phyloP scores from a whole-genome alignment of 2,888 invertebrate genomes.

The Eupsilia transversa region DNA sequence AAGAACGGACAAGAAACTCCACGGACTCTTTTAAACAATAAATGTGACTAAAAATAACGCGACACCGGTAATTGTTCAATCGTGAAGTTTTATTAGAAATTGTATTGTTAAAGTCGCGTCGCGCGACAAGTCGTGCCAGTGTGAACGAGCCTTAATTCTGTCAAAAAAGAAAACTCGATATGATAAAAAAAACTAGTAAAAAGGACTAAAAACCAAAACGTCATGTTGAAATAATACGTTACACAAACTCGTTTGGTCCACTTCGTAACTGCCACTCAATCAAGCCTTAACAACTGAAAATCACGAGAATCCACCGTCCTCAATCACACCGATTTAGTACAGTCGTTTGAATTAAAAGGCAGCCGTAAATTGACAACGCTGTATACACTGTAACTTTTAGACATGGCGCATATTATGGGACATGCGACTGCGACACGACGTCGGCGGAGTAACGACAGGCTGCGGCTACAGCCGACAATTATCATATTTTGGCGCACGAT shows the following conservation, averaged over 20 bases:
- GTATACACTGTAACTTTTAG: not conserved
- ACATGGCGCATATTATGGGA: not conserved
- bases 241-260: not conserved
- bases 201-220: not conserved
- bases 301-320: slow-evolving; percentile 23
- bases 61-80: no score
- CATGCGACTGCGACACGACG: not conserved
- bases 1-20: not conserved
- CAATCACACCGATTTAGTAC: slow-evolving; percentile 44
- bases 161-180: not conserved
- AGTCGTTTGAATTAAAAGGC: slow-evolving; percentile 20
- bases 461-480: not conserved
- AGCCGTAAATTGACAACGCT: not conserved
- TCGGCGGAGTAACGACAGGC: not conserved
- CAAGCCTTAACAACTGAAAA: slow-evolving; percentile 27
- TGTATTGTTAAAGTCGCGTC: no score
- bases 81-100: no score
- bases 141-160: no score
- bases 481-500: no score
- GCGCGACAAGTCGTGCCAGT: no score
- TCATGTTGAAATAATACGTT: slow-evolving; percentile 1
- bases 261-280: slow-evolving; percentile 24
- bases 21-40: not conserved
- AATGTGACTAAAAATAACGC: no score
- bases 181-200: not conserved